A percentile compares a stretch with the other conserved stretches of the same genome.
Evolutionary conservation across 1,140 invertebrate genomes (phyloP).

Genomic region (Marisa cornuarietis): DNA sequence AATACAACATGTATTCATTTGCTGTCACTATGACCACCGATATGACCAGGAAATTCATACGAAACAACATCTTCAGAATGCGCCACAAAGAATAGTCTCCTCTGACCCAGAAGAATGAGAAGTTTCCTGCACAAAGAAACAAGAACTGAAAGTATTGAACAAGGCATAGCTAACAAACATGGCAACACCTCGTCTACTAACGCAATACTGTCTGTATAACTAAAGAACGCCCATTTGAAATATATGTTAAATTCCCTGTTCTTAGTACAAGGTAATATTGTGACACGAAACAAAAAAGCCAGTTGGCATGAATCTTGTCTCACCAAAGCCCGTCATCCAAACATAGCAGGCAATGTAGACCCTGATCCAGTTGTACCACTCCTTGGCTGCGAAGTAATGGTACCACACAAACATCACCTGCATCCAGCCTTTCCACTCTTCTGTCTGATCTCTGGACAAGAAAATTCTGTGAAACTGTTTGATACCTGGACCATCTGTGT

Average conservation of each 20-base stretch:
- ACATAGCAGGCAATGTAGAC: constrained; percentile 57
- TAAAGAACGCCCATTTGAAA: too few species aligned
- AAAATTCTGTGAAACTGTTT: background rate
- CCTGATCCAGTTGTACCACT: constrained; percentile 59
- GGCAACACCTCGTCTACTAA: too few species aligned
- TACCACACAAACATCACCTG: constrained; percentile 60
- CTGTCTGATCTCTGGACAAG: constrained; percentile 48
- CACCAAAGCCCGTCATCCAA: constrained; percentile 59
- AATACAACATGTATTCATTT: constrained; percentile 57
- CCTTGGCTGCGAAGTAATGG: constrained; percentile 54
- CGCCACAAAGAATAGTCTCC: constrained; percentile 52
- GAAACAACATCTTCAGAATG: constrained; percentile 55
- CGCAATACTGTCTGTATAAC: too few species aligned
- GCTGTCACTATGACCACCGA: constrained; percentile 40
- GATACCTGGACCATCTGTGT: background rate
- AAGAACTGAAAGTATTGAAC: background rate
- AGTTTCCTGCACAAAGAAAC: constrained; percentile 47
- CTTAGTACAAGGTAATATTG: too few species aligned
- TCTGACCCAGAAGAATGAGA: constrained; percentile 57
- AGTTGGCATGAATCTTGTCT: background rate
- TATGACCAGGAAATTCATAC: constrained; percentile 54
- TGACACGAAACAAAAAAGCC: too few species aligned
- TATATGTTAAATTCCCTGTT: too few species aligned
- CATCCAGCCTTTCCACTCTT: constrained; percentile 62
- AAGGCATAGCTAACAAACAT: background rate